A percentile compares a stretch with the other conserved stretches of the same genome.
Evolutionary conservation across 2,888 invertebrate species (phyloP).

Genomic region (Bedellia somnulentella): DNA sequence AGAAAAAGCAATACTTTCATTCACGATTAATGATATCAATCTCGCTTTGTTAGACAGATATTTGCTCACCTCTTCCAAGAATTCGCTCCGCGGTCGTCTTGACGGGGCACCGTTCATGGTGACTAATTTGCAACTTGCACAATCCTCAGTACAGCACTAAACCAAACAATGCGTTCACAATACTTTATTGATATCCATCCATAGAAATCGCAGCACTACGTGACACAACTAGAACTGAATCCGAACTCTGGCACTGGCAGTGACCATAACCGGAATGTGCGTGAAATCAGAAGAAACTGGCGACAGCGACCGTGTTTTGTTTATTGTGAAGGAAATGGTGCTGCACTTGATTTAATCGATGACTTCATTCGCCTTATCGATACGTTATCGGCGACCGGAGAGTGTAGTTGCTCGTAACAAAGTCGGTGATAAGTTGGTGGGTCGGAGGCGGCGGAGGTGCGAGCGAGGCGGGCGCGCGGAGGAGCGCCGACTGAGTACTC

Average conservation of each 20-base stretch:
- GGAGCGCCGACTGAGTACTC: constrained; percentile 16
- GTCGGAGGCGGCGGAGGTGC: constrained; percentile 21
- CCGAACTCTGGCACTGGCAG: too few relatives aligned
- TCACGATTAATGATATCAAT: constrained; percentile 6
- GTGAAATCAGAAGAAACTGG: constrained; percentile 7
- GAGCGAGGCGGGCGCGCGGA: constrained; percentile 16
- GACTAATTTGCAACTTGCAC: constrained; percentile 14
- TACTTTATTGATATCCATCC: too few relatives aligned
- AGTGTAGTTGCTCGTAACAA: constrained; percentile 16
- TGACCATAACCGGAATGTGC: constrained; percentile 6
- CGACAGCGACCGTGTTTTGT: constrained; percentile 5
- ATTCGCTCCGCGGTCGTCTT: constrained; percentile 49
- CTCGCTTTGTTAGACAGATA: too few relatives aligned
- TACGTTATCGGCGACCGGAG: constrained; percentile 34
- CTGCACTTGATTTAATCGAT: constrained; percentile 45
- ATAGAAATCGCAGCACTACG: too few relatives aligned
- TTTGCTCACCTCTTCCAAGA: constrained; percentile 45
- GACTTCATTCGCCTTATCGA: constrained; percentile 54
- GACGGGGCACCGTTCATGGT: constrained; percentile 54
- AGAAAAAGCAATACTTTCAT: constrained; percentile 5
- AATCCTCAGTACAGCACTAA: too few relatives aligned
- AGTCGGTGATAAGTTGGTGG: constrained; percentile 16
- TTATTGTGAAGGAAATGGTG: constrained; percentile 6
- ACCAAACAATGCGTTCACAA: too few relatives aligned
- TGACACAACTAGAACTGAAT: too few relatives aligned